Base-by-base conservation (phyloP, 2,888 invertebrate genomes). In the Rhagophthalmus giganteus region DNA sequence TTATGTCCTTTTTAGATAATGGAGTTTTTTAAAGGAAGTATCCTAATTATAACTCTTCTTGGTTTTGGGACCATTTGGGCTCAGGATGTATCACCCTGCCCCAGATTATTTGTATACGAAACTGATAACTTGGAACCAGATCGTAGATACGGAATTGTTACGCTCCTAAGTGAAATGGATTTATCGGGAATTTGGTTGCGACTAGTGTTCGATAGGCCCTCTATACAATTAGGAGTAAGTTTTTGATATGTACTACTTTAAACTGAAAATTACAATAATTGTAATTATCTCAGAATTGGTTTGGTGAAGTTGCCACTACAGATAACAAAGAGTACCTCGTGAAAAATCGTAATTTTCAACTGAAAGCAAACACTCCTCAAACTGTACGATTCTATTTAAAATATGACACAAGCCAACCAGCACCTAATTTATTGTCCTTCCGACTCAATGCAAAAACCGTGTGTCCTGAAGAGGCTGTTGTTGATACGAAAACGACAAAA, bases 131-230 rank as follows among this genome's bases (percentile, higher is more conserved):
- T 76, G 0, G 82, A 82, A 61, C 73, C 76, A 0, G 82, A 81
- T 24, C 67, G 80, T 16, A 84, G 84, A 83, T 83, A 82, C 61
- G 85, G 83, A 0, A 78, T 77, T 1, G 74, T 83, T 8, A 78
- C 78, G 52, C 64, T 84, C 1, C 76, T 77, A 10, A 65, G 65
- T 0, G 81, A 81, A 45, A 78, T 78, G 55, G 81, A 79, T 0
- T 71, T 84, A 2, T 80, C 2, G 4, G 63, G 63, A 1, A 24
- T 41, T 16, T 79, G 79, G 75, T 67, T 82, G 6, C 78, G 80
- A 38, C 69, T 82, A 1, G 77, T 78, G 25, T 64, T 82, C 30
- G 53, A 56, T 33, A 33, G 45, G 6, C 44, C 49, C 1, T 30
- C 47, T 9, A 16, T 49, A 6, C 52, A 52, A 25, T 12, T 56